Evolutionary conservation across 2,888 invertebrate genomes (phyloP).

Genomic region (Oligia fasciuncula): DNA sequence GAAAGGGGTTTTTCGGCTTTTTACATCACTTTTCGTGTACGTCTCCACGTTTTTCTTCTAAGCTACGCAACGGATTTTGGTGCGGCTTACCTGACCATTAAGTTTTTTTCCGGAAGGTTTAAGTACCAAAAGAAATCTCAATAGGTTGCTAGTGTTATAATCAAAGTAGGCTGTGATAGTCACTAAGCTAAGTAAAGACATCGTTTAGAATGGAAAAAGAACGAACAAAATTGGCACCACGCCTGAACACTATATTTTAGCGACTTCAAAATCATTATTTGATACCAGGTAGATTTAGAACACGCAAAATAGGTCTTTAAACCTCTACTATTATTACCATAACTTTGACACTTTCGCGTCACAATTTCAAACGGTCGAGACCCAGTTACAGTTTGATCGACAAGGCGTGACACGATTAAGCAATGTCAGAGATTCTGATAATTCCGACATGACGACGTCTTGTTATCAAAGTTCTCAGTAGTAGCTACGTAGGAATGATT

Average conservation of each 20-base stretch:
- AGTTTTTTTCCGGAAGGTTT: no score
- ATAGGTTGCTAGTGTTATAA: background rate
- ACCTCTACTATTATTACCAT: background rate
- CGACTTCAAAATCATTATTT: background rate
- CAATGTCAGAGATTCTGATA: no score
- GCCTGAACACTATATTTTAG: no score
- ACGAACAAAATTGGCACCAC: no score
- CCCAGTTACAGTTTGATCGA: conserved; percentile 1
- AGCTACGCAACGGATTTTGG: background rate
- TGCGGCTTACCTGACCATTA: background rate
- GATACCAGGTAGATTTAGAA: no score
- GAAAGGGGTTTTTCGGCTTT: no score
- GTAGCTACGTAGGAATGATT: background rate
- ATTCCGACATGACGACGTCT: background rate
- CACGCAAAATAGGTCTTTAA: background rate
- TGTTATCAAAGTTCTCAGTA: no score
- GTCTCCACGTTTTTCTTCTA: background rate
- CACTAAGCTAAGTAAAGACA: background rate
- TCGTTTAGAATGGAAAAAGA: no score
- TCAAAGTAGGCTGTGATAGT: background rate
- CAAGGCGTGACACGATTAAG: background rate
- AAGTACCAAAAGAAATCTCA: background rate
- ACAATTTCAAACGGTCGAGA: background rate
- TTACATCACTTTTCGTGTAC: no score
- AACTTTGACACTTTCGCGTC: background rate